Conservation (phyloP, 2,113 vertebrate species). For the Tautogolabrus adspersus region DNA sequence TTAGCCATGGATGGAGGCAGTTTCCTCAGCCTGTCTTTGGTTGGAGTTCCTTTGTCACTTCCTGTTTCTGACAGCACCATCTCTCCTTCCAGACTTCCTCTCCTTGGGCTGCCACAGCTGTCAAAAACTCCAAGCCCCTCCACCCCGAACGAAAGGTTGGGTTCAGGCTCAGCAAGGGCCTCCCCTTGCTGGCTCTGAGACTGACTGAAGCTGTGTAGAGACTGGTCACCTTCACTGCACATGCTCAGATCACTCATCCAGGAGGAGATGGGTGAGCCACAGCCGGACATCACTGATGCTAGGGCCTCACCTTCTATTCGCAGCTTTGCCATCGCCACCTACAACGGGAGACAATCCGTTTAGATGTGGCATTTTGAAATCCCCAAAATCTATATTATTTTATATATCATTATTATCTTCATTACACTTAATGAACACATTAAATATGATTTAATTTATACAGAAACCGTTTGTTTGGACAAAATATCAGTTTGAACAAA, state of each 20-base stretch:
- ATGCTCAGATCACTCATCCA: slow-evolving; percentile 95
- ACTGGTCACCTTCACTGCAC: slow-evolving; percentile 92
- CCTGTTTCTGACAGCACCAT: slow-evolving; percentile 78
- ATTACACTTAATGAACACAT: too few relatives aligned
- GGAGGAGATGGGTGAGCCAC: slow-evolving; percentile 92
- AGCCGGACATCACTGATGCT: slow-evolving; percentile 79
- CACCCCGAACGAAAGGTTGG: slow-evolving; percentile 46
- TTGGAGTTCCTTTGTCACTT: slow-evolving; percentile 74
- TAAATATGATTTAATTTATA: too few relatives aligned
- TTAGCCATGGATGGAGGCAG: slow-evolving; percentile 88
- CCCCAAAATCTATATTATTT: too few relatives aligned
- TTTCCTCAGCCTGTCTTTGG: slow-evolving; percentile 85
- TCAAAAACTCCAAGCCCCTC: slow-evolving; percentile 62
- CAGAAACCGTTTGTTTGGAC: too few relatives aligned
- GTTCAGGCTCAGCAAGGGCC: slow-evolving; percentile 88
- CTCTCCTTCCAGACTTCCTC: slow-evolving; percentile 80
- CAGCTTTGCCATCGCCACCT: slow-evolving; percentile 91
- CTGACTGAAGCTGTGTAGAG: slow-evolving; percentile 92
- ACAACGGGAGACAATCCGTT: background rate
- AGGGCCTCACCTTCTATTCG: slow-evolving; percentile 83
- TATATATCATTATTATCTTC: too few relatives aligned
- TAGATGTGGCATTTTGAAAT: background rate
- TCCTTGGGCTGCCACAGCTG: slow-evolving; percentile 17
- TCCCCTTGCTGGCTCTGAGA: slow-evolving; percentile 91
- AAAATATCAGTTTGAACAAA: too few relatives aligned